Evolutionary conservation across 2,113 vertebrate species (phyloP).

Genomic region (Alouatta palliata): DNA sequence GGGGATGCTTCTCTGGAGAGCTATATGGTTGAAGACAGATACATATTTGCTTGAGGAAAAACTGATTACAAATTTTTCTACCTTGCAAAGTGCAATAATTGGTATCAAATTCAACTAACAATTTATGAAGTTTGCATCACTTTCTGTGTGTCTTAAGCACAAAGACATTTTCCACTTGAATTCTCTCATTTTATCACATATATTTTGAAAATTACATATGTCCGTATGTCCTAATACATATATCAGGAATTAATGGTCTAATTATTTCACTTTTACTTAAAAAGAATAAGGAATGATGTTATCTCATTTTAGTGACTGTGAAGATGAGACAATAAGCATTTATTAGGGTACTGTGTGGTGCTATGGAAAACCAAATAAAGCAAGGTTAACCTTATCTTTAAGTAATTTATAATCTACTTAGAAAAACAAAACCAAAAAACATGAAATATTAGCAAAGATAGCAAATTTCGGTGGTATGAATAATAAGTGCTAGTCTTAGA

Average conservation of each 20-base stretch:
- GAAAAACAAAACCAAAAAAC: conserved; percentile 1
- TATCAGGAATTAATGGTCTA: neutral
- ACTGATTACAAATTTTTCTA: conserved; percentile 51
- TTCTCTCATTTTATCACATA: neutral
- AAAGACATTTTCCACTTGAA: conserved; percentile 12
- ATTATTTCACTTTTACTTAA: neutral
- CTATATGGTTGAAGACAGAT: conserved; percentile 38
- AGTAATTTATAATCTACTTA: conserved; percentile 13
- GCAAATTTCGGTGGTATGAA: neutral
- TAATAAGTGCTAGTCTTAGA: neutral
- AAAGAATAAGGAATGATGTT: neutral
- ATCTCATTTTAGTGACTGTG: neutral
- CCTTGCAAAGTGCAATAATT: conserved; percentile 65
- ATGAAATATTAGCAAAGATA: conserved; percentile 17
- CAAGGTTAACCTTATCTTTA: conserved; percentile 19
- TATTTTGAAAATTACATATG: neutral
- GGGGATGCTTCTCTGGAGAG: conserved; percentile 46
- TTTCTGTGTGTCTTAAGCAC: conserved; percentile 22
- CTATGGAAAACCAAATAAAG: neutral
- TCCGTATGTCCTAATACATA: neutral
- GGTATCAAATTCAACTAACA: conserved; percentile 50
- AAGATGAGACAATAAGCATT: neutral
- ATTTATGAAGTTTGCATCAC: conserved; percentile 15
- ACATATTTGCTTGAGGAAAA: conserved; percentile 63
- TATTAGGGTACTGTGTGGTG: neutral